phyloP scores from a whole-genome alignment of 2,797 vertebrate genomes.

The Pelochelys cantorii region DNA sequence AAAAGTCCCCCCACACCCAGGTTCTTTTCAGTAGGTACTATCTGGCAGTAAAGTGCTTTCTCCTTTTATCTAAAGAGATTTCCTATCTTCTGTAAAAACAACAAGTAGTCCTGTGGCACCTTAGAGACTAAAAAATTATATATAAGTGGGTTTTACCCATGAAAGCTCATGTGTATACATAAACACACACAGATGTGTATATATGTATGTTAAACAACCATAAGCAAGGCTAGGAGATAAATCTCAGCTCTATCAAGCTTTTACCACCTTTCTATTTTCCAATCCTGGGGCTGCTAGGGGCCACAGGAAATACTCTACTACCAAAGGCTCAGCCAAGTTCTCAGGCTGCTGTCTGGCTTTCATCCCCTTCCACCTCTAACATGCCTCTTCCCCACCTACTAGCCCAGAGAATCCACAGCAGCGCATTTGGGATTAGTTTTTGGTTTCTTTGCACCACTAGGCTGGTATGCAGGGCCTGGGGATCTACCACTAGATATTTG shows the following conservation, averaged over 20 bases:
- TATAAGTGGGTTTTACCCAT: too few species aligned
- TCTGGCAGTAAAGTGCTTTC: background rate
- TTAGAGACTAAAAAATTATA: too few species aligned
- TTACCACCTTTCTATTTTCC: background rate
- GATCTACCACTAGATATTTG: background rate
- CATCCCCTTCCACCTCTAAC: background rate
- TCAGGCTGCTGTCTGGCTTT: background rate
- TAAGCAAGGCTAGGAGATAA: background rate
- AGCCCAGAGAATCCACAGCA: background rate
- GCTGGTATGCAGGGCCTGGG: background rate
- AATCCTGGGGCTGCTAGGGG: background rate
- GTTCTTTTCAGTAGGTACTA: background rate
- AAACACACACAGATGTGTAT: too few species aligned
- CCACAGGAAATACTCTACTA: background rate
- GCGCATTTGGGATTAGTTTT: background rate
- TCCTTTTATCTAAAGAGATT: background rate
- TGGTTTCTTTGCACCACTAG: background rate
- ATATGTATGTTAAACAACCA: background rate
- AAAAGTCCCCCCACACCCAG: background rate
- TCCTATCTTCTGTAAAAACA: background rate
- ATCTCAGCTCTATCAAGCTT: background rate
- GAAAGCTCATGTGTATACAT: too few species aligned
- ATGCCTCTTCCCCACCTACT: background rate
- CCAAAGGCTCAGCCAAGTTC: fast-evolving
- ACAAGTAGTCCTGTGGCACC: too few species aligned